A percentile compares a stretch with the other conserved stretches of the same genome.
These are phyloP conservation scores for Drosophila obscura DNA, from an alignment of 1,140 invertebrate genomes.

Conservation along the genomic window DNA sequence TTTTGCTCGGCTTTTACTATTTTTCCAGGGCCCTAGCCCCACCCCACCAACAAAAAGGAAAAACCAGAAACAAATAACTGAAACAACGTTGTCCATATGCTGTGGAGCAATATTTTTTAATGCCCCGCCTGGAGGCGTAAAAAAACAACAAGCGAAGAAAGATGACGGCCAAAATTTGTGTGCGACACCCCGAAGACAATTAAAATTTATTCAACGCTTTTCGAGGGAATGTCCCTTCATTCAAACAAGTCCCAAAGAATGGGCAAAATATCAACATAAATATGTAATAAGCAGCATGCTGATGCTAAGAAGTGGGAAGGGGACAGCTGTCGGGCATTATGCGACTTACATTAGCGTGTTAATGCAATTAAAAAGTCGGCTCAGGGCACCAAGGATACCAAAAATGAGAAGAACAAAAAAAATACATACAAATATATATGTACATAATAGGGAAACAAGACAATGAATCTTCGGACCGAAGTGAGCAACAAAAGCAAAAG, in stretches of 20 bases:
- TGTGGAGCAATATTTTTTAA: conserved; percentile 69
- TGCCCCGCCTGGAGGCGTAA: conserved; percentile 65
- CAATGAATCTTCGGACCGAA: conserved; percentile 68
- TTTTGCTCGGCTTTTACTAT: conserved; percentile 75
- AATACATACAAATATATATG: background rate
- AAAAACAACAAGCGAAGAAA: conserved; percentile 41
- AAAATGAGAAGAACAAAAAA: background rate
- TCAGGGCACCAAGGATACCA: conserved; percentile 37
- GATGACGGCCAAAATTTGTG: conserved; percentile 40
- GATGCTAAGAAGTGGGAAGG: conserved; percentile 18
- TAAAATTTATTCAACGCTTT: conserved; percentile 79
- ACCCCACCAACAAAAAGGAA: background rate
- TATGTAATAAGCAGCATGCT: conserved; percentile 67
- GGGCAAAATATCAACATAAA: conserved; percentile 69
- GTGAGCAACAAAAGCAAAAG: too few species aligned
- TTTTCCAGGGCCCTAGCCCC: conserved; percentile 17
- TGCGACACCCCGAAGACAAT: conserved; percentile 77
- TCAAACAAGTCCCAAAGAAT: conserved; percentile 25
- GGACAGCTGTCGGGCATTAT: conserved; percentile 55
- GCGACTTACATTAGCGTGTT: conserved; percentile 79
- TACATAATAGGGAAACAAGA: conserved; percentile 22
- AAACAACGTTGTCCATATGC: conserved; percentile 64
- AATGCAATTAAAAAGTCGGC: conserved; percentile 81
- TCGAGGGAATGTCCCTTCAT: conserved; percentile 19
- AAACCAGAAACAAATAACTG: conserved; percentile 20